These are phyloP conservation scores for Tetropium fuscum DNA, from an alignment of 2,888 invertebrate species.

Conservation along the genomic window DNA sequence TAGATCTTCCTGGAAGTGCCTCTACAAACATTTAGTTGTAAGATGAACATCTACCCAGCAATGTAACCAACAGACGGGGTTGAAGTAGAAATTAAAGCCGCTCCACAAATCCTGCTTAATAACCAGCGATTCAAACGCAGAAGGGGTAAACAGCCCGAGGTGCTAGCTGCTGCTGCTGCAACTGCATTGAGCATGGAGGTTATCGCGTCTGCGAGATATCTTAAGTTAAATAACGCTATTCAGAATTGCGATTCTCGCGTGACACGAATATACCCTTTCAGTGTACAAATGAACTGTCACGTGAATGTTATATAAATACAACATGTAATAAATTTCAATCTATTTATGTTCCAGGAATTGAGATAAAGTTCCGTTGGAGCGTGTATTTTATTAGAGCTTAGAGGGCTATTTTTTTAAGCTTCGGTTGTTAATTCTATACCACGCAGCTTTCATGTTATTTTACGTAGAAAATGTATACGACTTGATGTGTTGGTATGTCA, in stretches of 20 bases:
- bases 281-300: slow-evolving; percentile 6
- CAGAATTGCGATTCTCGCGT: slow-evolving; percentile 6
- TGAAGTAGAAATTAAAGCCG: slow-evolving; percentile 7
- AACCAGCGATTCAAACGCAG: slow-evolving; percentile 15
- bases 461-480: too few relatives aligned
- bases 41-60: slow-evolving; percentile 19
- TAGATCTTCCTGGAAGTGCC: slow-evolving; percentile 13
- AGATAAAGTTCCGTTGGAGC: too few relatives aligned
- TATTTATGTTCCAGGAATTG: background rate
- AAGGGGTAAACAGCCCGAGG: slow-evolving; percentile 4
- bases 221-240: slow-evolving; percentile 3
- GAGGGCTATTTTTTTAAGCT: too few relatives aligned
- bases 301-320: slow-evolving; percentile 1
- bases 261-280: background rate
- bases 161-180: background rate
- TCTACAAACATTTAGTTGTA: slow-evolving; percentile 16
- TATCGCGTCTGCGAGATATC: background rate
- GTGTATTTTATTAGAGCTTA: too few relatives aligned
- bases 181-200: slow-evolving; percentile 3
- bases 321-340: background rate
- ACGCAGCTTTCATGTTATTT: too few relatives aligned
- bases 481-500: too few relatives aligned
- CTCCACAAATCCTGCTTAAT: slow-evolving; percentile 10
- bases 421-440: too few relatives aligned
- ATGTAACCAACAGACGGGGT: slow-evolving; percentile 1